These are phyloP conservation scores for Prunella fulvescens DNA, from an alignment of 2,113 vertebrate genomes.

Conservation along the genomic window DNA sequence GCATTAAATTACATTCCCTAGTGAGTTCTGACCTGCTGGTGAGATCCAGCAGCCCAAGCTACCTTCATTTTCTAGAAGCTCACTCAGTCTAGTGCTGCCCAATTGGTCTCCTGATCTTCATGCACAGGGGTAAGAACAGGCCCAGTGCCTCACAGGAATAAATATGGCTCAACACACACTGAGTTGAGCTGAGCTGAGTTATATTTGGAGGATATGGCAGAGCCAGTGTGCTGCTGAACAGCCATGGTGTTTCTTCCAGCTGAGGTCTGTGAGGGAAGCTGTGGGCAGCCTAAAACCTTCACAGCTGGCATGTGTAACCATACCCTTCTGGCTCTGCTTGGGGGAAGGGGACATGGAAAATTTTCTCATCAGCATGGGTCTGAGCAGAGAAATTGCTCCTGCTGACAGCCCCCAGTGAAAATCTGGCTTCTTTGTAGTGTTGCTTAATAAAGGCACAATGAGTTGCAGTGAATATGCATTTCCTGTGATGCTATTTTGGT, in stretches of 20 bases:
- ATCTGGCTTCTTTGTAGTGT: neutral
- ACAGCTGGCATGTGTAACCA: neutral
- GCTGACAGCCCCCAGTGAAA: neutral
- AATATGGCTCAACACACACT: rapidly evolving
- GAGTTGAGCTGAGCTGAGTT: rapidly evolving
- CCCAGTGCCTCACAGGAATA: neutral
- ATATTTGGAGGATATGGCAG: neutral
- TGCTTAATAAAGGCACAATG: neutral
- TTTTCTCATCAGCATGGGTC: neutral
- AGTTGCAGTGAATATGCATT: neutral
- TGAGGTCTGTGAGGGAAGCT: neutral
- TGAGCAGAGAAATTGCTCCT: neutral
- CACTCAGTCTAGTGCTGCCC: rapidly evolving
- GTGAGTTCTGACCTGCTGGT: neutral
- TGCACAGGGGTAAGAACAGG: neutral
- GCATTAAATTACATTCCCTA: neutral
- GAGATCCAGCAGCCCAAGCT: neutral
- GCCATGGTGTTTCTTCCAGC: rapidly evolving
- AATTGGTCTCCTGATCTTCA: neutral
- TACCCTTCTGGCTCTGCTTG: neutral
- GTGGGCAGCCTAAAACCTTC: neutral
- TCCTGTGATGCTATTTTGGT: neutral
- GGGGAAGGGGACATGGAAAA: neutral
- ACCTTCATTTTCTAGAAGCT: neutral
- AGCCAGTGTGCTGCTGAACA: rapidly evolving